Conservation (phyloP, 1,140 invertebrate genomes). For the Drosophila santomea region DNA sequence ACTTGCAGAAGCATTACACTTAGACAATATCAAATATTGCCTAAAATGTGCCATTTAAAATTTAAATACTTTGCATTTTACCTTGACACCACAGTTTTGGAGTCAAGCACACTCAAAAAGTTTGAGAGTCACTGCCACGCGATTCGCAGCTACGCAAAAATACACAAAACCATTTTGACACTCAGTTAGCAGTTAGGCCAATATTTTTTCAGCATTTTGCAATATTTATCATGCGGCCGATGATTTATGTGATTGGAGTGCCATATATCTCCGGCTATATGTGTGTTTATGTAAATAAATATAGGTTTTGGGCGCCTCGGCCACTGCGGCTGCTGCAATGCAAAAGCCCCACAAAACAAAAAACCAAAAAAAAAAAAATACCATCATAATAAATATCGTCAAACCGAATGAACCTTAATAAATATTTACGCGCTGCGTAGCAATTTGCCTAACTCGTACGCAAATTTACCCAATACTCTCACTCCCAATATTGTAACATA, state of each 20-base stretch:
- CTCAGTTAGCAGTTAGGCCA: constrained; percentile 40
- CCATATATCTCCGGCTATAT: constrained; percentile 15
- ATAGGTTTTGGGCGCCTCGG: constrained; percentile 3
- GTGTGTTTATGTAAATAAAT: constrained; percentile 33
- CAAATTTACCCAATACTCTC: neutral
- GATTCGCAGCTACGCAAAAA: neutral
- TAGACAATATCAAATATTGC: neutral
- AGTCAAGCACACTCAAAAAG: no score
- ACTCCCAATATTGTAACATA: neutral
- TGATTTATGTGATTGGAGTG: constrained; percentile 60
- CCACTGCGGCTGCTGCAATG: constrained; percentile 36
- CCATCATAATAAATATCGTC: constrained; percentile 36
- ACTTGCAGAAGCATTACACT: no score
- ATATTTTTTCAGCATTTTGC: constrained; percentile 56
- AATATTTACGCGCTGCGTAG: constrained; percentile 53
- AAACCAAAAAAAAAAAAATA: constrained; percentile 3
- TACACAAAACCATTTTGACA: constrained; percentile 20
- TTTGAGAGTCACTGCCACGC: neutral
- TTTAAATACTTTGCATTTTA: neutral
- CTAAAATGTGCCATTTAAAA: neutral
- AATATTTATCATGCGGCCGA: constrained; percentile 66
- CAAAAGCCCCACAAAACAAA: no score
- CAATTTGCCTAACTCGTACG: constrained; percentile 24
- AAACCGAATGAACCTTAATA: constrained; percentile 42
- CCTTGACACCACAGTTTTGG: no score